phyloP scores from a whole-genome alignment of 2,113 vertebrate genomes.

The Amazona vittata region DNA sequence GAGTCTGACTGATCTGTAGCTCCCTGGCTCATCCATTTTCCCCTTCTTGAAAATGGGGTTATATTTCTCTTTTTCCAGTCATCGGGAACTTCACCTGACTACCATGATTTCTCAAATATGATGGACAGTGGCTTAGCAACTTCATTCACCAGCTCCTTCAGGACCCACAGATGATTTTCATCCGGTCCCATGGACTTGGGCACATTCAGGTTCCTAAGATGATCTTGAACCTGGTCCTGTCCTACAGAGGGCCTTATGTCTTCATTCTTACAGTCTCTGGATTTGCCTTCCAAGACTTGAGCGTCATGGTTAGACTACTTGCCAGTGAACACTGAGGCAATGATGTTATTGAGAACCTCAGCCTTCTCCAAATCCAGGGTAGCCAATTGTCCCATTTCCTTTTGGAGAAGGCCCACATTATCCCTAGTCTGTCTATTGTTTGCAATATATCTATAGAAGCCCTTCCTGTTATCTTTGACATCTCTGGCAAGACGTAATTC shows the following conservation, averaged over 20 bases:
- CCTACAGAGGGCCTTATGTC: not conserved
- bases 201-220: not conserved
- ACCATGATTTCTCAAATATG: not conserved
- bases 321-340: not conserved
- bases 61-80: not conserved
- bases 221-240: not conserved
- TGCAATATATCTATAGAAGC: not conserved
- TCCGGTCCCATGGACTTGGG: too few species aligned
- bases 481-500: not conserved
- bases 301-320: not conserved
- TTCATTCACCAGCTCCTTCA: not conserved
- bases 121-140: not conserved
- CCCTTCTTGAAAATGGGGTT: too few species aligned
- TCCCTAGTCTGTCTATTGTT: not conserved
- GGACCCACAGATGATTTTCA: accelerated
- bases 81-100: not conserved
- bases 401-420: not conserved
- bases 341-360: not conserved
- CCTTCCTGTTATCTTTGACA: not conserved
- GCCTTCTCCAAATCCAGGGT: not conserved
- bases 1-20: too few species aligned
- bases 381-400: not conserved
- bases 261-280: not conserved
- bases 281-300: not conserved
- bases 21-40: too few species aligned